Percentiles rank a stretch among this genome's conserved stretches.
phyloP scores from a whole-genome alignment of 1,140 invertebrate genomes.

The Rhysida immarginata region DNA sequence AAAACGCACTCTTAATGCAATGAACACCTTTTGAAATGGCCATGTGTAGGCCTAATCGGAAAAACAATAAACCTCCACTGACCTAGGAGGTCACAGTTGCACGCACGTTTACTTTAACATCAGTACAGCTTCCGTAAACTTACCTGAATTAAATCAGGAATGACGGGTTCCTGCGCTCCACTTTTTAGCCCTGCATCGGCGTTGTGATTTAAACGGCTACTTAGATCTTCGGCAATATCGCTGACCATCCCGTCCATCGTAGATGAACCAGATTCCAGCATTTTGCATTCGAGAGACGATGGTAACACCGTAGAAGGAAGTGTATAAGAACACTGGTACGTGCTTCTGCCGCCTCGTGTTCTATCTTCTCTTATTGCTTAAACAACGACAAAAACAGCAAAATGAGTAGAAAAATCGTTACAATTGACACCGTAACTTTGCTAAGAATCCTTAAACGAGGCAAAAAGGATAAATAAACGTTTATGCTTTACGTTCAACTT shows the following conservation, averaged over 20 bases:
- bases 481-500: no score
- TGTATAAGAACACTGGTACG: slow-evolving; percentile 84
- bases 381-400: slow-evolving; percentile 13
- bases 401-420: no score
- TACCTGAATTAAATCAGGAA: slow-evolving; percentile 6
- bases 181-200: background rate
- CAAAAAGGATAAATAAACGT: no score
- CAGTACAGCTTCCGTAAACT: no score
- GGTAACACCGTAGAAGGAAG: slow-evolving; percentile 41
- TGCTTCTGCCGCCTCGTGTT: slow-evolving; percentile 83
- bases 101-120: no score
- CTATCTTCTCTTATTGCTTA: slow-evolving; percentile 83
- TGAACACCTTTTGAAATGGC: no score
- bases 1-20: no score
- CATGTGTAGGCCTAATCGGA: no score
- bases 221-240: slow-evolving; percentile 4
- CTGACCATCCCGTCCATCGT: background rate
- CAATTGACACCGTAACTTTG: no score
- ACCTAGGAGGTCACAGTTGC: no score
- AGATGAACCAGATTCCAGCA: background rate
- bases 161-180: background rate
- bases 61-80: no score
- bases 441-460: no score
- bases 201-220: background rate
- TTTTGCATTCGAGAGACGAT: slow-evolving; percentile 12